A percentile compares a stretch with the other conserved stretches of the same genome.
Conservation (phyloP, 1,140 invertebrate genomes). For the Subanguina moxae region DNA sequence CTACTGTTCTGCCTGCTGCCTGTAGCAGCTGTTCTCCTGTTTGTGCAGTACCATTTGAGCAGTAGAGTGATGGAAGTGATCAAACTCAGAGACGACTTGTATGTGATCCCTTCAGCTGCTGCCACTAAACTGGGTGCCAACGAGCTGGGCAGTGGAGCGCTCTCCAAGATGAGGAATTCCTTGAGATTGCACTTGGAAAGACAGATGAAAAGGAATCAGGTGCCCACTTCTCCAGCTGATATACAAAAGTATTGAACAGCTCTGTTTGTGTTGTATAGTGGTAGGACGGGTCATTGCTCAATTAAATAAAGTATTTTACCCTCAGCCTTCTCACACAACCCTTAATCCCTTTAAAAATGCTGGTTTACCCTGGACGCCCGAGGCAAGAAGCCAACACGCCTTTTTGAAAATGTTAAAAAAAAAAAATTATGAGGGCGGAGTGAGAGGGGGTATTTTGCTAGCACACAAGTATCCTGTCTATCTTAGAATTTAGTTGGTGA, state of each 20-base stretch:
- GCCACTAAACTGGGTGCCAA: neutral
- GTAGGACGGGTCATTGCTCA: no score
- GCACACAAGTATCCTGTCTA: no score
- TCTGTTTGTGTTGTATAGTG: no score
- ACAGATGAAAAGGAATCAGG: neutral
- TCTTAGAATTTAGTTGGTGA: no score
- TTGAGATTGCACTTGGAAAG: constrained; percentile 7
- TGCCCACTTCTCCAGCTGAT: neutral
- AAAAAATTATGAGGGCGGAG: no score
- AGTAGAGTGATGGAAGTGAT: constrained; percentile 3
- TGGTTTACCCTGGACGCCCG: no score
- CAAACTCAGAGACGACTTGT: constrained; percentile 3
- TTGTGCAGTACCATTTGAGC: constrained; percentile 4
- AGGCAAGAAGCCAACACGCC: no score
- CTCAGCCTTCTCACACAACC: no score
- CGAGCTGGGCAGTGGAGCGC: neutral
- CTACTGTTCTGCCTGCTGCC: constrained; percentile 5
- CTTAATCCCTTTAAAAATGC: no score
- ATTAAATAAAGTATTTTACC: no score
- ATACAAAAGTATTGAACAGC: neutral
- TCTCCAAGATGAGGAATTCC: neutral
- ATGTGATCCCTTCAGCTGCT: neutral
- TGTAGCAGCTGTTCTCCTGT: neutral
- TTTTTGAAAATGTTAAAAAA: no score
- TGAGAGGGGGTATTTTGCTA: no score